phyloP scores from a whole-genome alignment of 2,113 vertebrate genomes.

The Puntigrus tetrazona region DNA sequence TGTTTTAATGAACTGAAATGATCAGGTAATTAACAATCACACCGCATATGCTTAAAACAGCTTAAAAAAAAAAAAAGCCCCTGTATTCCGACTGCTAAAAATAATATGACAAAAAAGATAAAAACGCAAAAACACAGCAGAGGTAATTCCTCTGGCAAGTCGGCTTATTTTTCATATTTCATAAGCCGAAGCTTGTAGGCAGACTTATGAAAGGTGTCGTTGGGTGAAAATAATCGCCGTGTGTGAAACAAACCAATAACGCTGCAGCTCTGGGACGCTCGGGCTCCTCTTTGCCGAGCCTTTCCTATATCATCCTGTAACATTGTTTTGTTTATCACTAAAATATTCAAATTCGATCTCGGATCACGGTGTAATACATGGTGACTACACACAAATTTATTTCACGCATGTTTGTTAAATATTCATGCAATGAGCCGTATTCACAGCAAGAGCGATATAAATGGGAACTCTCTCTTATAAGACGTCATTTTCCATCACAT shows the following conservation, averaged over 20 bases:
- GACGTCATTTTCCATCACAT: neutral
- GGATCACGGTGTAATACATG: neutral
- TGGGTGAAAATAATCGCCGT: neutral
- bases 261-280: neutral
- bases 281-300: neutral
- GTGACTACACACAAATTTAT: neutral
- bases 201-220: neutral
- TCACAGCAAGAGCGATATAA: neutral
- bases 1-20: neutral
- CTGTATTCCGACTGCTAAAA: neutral
- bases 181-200: neutral
- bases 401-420: neutral
- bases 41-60: neutral
- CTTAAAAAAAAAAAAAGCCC: no score
- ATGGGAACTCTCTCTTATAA: neutral
- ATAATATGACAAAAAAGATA: neutral
- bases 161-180: slow-evolving; percentile 15
- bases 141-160: neutral
- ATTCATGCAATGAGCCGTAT: neutral
- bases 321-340: neutral
- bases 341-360: neutral
- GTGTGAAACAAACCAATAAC: slow-evolving; percentile 22
- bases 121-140: neutral
- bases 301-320: neutral
- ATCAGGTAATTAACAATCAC: neutral